Percentiles rank a stretch among this genome's conserved stretches.
Evolutionary conservation across 2,797 vertebrate species (phyloP).

Genomic region (Tokudaia tokunoshimensis): DNA sequence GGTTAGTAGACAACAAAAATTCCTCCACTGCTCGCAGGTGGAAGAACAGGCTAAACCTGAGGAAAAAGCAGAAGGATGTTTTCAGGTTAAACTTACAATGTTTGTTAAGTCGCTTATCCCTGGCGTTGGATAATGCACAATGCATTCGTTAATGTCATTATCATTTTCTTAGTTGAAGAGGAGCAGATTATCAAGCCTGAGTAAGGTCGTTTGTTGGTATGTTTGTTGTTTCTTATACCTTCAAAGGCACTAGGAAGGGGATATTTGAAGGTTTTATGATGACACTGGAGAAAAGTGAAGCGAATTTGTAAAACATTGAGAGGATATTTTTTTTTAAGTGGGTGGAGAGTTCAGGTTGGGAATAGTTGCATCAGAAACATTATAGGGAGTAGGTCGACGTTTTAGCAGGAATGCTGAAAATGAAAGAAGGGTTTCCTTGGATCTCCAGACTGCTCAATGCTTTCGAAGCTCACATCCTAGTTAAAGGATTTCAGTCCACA

Average conservation of each 20-base stretch:
- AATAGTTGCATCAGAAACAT: background rate
- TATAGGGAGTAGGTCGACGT: background rate
- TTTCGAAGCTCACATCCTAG: background rate
- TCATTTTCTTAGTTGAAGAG: background rate
- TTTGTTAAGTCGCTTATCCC: background rate
- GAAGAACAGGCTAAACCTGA: background rate
- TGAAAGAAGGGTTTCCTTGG: background rate
- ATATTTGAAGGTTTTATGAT: background rate
- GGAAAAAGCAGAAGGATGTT: background rate
- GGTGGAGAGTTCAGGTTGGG: background rate
- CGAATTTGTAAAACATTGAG: background rate
- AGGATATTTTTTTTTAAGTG: background rate
- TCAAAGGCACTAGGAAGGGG: background rate
- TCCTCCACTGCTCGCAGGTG: background rate
- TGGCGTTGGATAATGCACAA: background rate
- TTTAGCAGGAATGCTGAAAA: background rate
- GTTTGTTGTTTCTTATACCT: background rate
- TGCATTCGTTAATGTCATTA: background rate
- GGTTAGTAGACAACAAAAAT: constrained; percentile 81
- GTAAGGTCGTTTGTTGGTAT: no score
- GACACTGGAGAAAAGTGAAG: background rate
- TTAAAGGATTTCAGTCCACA: background rate
- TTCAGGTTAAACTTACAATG: background rate
- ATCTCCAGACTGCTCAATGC: accelerated
- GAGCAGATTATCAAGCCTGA: background rate